phyloP scores from a whole-genome alignment of 2,113 vertebrate species.

The Calyptomena viridis region DNA sequence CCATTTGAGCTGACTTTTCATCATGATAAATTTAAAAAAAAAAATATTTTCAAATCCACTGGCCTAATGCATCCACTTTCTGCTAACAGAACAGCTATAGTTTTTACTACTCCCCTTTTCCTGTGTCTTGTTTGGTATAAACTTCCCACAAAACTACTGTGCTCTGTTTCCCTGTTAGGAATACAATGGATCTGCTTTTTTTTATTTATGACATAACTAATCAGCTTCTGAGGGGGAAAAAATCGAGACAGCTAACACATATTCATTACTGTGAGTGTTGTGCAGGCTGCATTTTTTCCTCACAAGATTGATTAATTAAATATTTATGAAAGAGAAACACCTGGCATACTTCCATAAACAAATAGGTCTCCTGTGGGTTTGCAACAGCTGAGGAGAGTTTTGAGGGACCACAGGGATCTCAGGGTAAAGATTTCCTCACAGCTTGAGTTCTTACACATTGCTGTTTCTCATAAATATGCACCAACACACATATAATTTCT shows the following conservation, averaged over 20 bases:
- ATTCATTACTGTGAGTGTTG: constrained; percentile 32
- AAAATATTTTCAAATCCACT: background rate
- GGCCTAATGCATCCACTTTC: background rate
- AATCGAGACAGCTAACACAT: constrained; percentile 28
- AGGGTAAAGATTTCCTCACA: constrained; percentile 61
- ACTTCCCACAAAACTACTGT: background rate
- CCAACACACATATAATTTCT: constrained; percentile 43
- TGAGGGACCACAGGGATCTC: constrained; percentile 48
- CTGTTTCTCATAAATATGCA: constrained; percentile 69
- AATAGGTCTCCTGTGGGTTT: constrained; percentile 70
- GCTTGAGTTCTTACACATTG: constrained; percentile 58
- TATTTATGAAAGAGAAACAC: constrained; percentile 86
- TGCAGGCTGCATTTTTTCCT: constrained; percentile 54
- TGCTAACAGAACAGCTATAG: background rate
- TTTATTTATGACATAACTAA: constrained; percentile 30
- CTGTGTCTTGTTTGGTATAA: background rate
- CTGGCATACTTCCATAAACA: constrained; percentile 80
- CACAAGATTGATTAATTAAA: constrained; percentile 78
- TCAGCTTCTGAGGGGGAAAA: constrained; percentile 32
- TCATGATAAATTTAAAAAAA: background rate
- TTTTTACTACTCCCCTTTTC: background rate
- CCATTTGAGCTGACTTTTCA: background rate
- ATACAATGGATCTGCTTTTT: background rate
- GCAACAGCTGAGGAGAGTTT: constrained; percentile 66
- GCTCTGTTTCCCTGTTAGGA: background rate